Conservation (phyloP, 2,797 vertebrate genomes). For the Crax fasciolata region DNA sequence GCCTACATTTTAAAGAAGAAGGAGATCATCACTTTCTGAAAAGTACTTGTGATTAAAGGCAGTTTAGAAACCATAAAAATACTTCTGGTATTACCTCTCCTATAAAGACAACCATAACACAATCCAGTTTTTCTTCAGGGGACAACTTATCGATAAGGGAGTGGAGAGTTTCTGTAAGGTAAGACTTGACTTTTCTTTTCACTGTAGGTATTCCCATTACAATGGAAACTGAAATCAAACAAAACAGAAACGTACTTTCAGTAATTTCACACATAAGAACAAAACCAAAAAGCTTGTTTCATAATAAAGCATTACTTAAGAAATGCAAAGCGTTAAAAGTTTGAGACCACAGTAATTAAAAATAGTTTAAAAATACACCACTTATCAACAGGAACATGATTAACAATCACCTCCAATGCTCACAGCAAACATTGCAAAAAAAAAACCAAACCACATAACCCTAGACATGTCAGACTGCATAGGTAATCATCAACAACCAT, state of each 20-base stretch:
- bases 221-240: conserved; percentile 92
- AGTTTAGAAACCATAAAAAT: conserved; percentile 1
- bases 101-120: conserved; percentile 96
- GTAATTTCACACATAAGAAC: not conserved
- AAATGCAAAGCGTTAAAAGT: not conserved
- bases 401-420: not conserved
- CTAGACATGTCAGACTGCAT: not conserved
- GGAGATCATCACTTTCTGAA: not conserved
- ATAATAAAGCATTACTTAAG: not conserved
- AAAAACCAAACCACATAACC: not conserved
- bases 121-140: conserved; percentile 95
- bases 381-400: not conserved
- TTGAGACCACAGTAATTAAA: not conserved
- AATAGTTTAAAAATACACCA: not conserved
- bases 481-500: not conserved
- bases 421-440: not conserved
- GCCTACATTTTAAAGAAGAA: not conserved
- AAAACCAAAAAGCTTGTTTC: not conserved
- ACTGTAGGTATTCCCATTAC: conserved; percentile 99
- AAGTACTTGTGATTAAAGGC: not conserved
- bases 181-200: conserved; percentile 98
- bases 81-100: conserved; percentile 92
- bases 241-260: conserved; percentile 61
- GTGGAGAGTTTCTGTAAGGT: conserved; percentile 95
- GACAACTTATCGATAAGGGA: conserved; percentile 98